Evolutionary conservation across 1,140 invertebrate genomes (phyloP).

Genomic region (Diprion similis): DNA sequence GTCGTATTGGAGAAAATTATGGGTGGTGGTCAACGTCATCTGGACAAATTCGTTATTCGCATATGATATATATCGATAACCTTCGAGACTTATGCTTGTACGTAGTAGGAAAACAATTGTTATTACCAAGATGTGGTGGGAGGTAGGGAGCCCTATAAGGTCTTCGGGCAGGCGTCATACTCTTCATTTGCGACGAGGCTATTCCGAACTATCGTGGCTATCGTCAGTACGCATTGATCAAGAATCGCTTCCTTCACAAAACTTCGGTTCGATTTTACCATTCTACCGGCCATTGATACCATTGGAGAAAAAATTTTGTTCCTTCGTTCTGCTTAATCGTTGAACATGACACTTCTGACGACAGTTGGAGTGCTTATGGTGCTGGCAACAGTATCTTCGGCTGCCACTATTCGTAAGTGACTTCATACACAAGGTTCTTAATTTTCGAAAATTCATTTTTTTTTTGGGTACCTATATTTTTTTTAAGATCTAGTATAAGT

Average conservation of each 20-base stretch:
- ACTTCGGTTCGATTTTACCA: not conserved
- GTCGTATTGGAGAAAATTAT: too few relatives aligned
- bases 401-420: constrained; percentile 47
- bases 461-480: not conserved
- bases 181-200: constrained; percentile 39
- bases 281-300: too few relatives aligned
- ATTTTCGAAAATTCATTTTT: constrained; percentile 12
- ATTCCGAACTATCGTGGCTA: constrained; percentile 32
- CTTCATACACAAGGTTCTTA: constrained; percentile 6
- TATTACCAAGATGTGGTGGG: constrained; percentile 1
- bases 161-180: constrained; percentile 33
- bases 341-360: not conserved
- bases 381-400: not conserved
- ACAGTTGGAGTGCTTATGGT: not conserved
- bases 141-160: constrained; percentile 40
- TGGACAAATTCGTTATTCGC: too few relatives aligned
- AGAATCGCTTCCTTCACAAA: not conserved
- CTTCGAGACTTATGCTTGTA: too few relatives aligned
- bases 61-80: too few relatives aligned
- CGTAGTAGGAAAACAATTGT: not conserved
- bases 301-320: not conserved
- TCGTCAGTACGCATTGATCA: not conserved
- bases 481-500: too few relatives aligned
- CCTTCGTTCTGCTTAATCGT: not conserved
- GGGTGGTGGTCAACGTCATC: too few relatives aligned